phyloP scores from a whole-genome alignment of 2,888 invertebrate species.

The Cecidostiba fungosa region DNA sequence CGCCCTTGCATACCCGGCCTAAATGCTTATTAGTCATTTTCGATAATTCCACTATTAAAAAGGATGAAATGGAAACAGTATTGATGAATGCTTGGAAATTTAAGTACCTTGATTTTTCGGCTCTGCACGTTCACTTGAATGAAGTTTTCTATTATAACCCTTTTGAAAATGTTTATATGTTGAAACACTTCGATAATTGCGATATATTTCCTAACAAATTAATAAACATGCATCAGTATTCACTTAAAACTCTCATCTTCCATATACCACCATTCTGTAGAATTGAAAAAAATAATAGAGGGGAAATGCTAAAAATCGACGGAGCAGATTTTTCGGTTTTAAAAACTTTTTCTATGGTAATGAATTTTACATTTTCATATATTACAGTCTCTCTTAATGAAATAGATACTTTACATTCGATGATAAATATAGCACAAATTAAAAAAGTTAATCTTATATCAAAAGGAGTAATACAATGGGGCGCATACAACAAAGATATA shows the following conservation, averaged over 20 bases:
- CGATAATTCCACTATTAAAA: background rate
- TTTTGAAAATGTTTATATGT: background rate
- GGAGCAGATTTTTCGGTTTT: background rate
- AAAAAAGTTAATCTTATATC: background rate
- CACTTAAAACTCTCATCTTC: background rate
- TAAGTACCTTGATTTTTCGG: background rate
- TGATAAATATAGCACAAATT: background rate
- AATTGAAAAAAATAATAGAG: background rate
- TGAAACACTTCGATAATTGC: background rate
- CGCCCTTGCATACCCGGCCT: background rate
- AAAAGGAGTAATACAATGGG: background rate
- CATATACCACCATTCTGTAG: background rate
- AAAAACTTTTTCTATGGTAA: background rate
- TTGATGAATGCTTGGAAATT: background rate
- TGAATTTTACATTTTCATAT: background rate
- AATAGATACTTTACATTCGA: too few relatives aligned
- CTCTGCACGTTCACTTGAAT: background rate
- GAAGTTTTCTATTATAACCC: background rate
- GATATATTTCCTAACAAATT: background rate
- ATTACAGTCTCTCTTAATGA: background rate
- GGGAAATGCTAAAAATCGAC: background rate
- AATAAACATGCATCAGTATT: background rate
- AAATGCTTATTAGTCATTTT: slow-evolving; percentile 2
- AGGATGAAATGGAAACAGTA: background rate
- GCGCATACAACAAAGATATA: background rate